Evolutionary conservation across 1,140 invertebrate species (phyloP).

Genomic region (Venturia canescens): DNA sequence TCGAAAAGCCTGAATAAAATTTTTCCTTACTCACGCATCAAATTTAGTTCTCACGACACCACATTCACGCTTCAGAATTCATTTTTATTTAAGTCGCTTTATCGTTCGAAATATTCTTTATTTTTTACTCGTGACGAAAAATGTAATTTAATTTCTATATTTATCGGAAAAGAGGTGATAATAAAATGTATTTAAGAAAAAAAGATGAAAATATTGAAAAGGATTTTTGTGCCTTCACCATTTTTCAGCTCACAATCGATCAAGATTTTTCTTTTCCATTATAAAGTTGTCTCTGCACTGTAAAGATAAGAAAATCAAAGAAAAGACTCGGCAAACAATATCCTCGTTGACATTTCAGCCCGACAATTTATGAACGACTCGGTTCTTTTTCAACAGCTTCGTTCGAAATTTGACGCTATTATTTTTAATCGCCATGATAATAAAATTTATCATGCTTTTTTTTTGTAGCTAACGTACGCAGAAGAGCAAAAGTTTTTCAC

Average conservation of each 20-base stretch:
- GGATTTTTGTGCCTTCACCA: no score
- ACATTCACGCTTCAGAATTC: slow-evolving; percentile 18
- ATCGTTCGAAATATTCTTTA: background rate
- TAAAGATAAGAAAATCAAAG: slow-evolving; percentile 5
- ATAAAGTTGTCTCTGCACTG: background rate
- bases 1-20: background rate
- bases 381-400: background rate
- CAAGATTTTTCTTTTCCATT: background rate
- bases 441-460: background rate
- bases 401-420: background rate
- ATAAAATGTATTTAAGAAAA: no score
- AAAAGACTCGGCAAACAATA: background rate
- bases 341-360: background rate
- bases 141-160: background rate
- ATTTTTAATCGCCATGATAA: background rate
- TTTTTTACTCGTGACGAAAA: background rate
- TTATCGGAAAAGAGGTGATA: no score
- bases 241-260: no score
- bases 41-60: slow-evolving; percentile 5
- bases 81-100: slow-evolving; percentile 24
- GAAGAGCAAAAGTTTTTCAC: background rate
- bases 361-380: background rate
- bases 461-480: background rate
- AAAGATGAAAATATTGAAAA: no score
- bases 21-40: background rate